A percentile compares a stretch with the other conserved stretches of the same genome.
phyloP scores from a whole-genome alignment of 2,113 vertebrate genomes.

The Microcebus griseorufus region DNA sequence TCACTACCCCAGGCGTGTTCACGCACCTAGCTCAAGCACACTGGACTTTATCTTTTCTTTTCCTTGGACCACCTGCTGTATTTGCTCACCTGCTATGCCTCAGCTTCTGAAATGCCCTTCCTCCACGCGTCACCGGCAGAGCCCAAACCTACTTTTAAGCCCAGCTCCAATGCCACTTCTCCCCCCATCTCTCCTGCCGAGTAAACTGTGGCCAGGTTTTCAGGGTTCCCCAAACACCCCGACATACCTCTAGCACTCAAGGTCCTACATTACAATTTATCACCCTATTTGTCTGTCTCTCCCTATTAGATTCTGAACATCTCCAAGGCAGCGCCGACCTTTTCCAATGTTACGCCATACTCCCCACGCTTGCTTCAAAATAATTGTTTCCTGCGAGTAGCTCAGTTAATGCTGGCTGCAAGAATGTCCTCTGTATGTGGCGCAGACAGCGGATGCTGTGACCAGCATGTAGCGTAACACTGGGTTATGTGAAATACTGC shows the following conservation, averaged over 20 bases:
- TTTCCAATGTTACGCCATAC: background rate
- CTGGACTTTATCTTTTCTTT: background rate
- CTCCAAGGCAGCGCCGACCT: background rate
- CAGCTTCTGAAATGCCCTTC: background rate
- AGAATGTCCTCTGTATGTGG: background rate
- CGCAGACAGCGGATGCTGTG: background rate
- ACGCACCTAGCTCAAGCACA: background rate
- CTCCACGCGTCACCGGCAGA: background rate
- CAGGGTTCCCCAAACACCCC: background rate
- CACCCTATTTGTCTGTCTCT: background rate
- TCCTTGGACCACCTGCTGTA: background rate
- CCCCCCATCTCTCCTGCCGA: background rate
- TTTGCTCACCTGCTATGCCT: background rate
- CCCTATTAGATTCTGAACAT: background rate
- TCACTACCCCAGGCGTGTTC: background rate
- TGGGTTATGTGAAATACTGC: too few species aligned
- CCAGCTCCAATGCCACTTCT: background rate
- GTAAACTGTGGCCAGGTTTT: background rate
- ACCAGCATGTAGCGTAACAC: background rate
- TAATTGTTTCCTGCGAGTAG: background rate
- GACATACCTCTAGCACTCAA: background rate
- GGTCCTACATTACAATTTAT: background rate
- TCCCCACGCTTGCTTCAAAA: slow-evolving; percentile 23
- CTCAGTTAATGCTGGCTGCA: background rate
- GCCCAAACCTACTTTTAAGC: background rate